Evolutionary conservation across 2,113 vertebrate genomes (phyloP).

Genomic region (Neolamprologus brichardi): DNA sequence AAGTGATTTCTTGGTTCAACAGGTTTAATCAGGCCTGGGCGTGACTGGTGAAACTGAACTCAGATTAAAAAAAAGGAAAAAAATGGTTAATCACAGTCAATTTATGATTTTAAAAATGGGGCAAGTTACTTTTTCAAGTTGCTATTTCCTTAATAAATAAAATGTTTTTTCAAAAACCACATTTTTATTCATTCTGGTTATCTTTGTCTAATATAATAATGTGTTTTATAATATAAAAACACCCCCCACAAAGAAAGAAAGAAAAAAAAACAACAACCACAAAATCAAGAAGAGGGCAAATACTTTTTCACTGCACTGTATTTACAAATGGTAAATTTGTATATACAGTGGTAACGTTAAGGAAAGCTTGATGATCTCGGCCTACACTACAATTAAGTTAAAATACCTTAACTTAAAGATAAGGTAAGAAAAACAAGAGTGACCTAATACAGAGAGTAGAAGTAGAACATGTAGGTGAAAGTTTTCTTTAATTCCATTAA

Average conservation of each 20-base stretch:
- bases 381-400: not conserved
- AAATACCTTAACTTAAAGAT: not conserved
- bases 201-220: not conserved
- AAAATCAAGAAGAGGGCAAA: not conserved
- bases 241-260: not conserved
- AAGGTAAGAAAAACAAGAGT: not conserved
- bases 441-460: not conserved
- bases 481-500: not conserved
- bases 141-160: not conserved
- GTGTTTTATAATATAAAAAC: not conserved
- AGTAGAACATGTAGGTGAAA: not conserved
- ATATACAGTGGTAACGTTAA: not conserved
- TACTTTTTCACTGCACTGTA: not conserved
- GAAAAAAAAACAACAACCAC: fast-evolving
- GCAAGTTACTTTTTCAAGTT: not conserved
- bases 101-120: not conserved
- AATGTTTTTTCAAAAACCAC: not conserved
- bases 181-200: not conserved
- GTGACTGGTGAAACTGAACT: not conserved
- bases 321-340: not conserved
- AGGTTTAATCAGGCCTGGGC: not conserved
- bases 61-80: fast-evolving
- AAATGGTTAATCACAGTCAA: fast-evolving
- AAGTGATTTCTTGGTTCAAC: not conserved
- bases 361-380: not conserved